phyloP scores from a whole-genome alignment of 2,797 vertebrate genomes.

The Sebastes matsubarae region DNA sequence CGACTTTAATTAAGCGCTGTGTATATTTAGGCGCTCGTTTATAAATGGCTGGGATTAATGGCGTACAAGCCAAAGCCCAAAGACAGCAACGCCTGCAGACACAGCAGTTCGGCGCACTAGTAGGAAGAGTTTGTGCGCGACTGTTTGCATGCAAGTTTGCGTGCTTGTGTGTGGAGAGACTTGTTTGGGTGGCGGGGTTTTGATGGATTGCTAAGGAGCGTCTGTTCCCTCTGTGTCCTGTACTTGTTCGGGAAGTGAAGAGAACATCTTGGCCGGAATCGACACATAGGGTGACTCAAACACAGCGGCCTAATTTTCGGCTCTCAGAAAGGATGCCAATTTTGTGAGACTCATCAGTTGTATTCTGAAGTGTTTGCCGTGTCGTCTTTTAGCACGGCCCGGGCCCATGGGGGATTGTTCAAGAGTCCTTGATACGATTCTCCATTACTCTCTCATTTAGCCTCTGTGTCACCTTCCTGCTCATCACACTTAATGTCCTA shows the following conservation, averaged over 20 bases:
- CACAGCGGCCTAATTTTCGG: conserved; percentile 29
- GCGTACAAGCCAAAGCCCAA: conserved; percentile 43
- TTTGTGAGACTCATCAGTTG: conserved; percentile 38
- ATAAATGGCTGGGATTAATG: conserved; percentile 79
- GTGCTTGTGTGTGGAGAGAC: conserved; percentile 10
- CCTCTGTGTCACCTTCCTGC: conserved; percentile 42
- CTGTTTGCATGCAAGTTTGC: not conserved
- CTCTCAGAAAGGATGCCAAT: conserved; percentile 38
- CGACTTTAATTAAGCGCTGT: conserved; percentile 83
- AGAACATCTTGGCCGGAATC: conserved; percentile 33
- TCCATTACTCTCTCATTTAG: conserved; percentile 43
- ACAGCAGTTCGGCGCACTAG: conserved; percentile 22
- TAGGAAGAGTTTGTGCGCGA: not conserved
- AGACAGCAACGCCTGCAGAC: conserved; percentile 59
- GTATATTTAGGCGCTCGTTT: conserved; percentile 81
- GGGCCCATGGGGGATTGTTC: conserved; percentile 49
- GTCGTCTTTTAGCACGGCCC: conserved; percentile 21
- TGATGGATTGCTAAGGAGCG: conserved; percentile 56
- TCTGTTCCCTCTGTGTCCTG: conserved; percentile 34
- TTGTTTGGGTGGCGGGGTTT: conserved; percentile 37
- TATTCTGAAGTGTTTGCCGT: conserved; percentile 44
- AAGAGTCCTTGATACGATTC: conserved; percentile 53
- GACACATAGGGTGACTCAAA: conserved; percentile 26
- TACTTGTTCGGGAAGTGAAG: conserved; percentile 37
- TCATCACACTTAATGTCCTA: conserved; percentile 41